A percentile compares a stretch with the other conserved stretches of the same genome.
These are phyloP conservation scores for Garra rufa DNA, from an alignment of 2,113 vertebrate genomes.

Conservation along the genomic window DNA sequence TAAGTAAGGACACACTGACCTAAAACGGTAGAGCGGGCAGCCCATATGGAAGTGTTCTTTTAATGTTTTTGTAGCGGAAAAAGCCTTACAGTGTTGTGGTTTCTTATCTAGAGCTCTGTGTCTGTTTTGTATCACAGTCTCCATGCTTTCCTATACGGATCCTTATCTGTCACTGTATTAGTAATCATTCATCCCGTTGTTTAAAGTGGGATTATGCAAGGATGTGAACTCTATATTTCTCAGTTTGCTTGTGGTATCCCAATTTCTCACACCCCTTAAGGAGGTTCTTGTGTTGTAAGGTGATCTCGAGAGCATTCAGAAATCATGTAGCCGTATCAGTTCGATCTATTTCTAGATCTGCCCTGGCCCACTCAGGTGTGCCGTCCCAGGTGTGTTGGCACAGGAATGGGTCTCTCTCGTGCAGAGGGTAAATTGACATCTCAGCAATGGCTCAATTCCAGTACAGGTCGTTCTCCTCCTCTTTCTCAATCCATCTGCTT, in stretches of 20 bases:
- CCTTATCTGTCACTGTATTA: slow-evolving; percentile 25
- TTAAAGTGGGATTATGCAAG: background rate
- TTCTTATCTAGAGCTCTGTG: slow-evolving; percentile 1
- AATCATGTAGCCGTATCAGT: background rate
- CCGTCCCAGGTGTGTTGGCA: slow-evolving; percentile 35
- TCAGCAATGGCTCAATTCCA: slow-evolving; percentile 13
- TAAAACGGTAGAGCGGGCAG: background rate
- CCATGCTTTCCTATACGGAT: background rate
- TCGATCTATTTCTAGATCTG: slow-evolving; percentile 24
- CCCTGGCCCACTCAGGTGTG: background rate
- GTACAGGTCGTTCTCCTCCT: background rate
- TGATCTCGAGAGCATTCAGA: slow-evolving; percentile 1
- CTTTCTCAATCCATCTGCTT: background rate
- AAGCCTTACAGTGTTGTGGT: background rate
- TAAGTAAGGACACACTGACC: slow-evolving; percentile 12
- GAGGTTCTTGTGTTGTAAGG: background rate
- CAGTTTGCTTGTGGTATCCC: background rate
- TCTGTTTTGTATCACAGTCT: slow-evolving; percentile 21
- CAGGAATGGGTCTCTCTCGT: background rate
- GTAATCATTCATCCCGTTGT: slow-evolving; percentile 14
- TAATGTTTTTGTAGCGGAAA: background rate
- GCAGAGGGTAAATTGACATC: slow-evolving; percentile 9
- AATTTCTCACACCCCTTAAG: background rate
- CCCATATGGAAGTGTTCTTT: slow-evolving; percentile 15
- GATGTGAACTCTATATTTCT: background rate